Conservation (phyloP, 2,113 vertebrate species). For the Ranitomeya variabilis region DNA sequence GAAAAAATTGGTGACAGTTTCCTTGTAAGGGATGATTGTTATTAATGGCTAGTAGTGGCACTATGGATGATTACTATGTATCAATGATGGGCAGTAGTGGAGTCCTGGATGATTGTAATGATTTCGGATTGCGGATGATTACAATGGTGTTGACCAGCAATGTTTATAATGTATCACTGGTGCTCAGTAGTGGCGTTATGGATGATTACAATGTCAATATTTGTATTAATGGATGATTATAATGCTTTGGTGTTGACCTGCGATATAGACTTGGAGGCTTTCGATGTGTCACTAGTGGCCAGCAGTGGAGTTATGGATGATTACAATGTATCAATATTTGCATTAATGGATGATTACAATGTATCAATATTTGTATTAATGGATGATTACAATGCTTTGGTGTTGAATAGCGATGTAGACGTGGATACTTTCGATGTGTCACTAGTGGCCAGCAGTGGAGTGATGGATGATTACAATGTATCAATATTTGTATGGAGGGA, state of each 20-base stretch:
- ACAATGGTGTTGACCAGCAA: too few species aligned
- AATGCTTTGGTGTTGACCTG: not conserved
- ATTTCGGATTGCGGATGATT: too few species aligned
- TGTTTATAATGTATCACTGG: too few species aligned
- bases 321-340: not conserved
- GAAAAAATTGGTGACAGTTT: too few species aligned
- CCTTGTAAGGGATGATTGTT: too few species aligned
- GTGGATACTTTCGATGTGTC: not conserved
- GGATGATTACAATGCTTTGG: not conserved
- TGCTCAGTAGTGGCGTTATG: too few species aligned
- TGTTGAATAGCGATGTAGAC: not conserved
- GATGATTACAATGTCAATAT: not conserved
- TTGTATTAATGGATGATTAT: not conserved
- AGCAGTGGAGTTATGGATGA: not conserved
- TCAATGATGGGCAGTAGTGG: too few species aligned
- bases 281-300: not conserved
- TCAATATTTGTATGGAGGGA: not conserved
- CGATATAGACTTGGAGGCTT: not conserved
- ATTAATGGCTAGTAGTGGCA: too few species aligned
- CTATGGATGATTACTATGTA: too few species aligned
- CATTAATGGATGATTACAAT: not conserved
- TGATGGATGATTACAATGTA: not conserved
- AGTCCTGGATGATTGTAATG: too few species aligned
- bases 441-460: not conserved
- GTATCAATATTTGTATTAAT: not conserved